Conservation (phyloP, 2,797 vertebrate species). For the Enteromius argenteus region DNA sequence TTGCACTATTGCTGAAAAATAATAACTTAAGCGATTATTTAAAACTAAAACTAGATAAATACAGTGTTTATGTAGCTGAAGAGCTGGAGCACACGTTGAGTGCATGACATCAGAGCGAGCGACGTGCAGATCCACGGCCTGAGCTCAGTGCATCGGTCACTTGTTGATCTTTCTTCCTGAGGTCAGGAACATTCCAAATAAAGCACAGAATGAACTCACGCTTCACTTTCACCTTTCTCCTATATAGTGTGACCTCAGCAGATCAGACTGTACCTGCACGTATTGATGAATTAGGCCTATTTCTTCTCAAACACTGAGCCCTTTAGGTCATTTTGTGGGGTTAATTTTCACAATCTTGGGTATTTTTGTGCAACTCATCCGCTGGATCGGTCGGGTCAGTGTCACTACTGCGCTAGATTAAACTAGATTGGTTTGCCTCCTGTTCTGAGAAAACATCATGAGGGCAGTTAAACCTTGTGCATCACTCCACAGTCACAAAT, state of each 20-base stretch:
- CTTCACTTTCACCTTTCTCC: slow-evolving; percentile 39
- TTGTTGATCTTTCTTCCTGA: slow-evolving; percentile 26
- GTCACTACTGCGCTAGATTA: background rate
- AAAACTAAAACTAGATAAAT: background rate
- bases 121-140: background rate
- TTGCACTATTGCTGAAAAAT: too few species aligned
- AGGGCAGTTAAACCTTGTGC: background rate
- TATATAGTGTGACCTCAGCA: slow-evolving; percentile 9
- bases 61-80: background rate
- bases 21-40: too few species aligned
- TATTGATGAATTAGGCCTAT: background rate
- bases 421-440: background rate
- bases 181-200: slow-evolving; percentile 34
- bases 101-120: background rate
- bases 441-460: background rate
- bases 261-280: background rate
- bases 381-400: background rate
- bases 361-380: background rate
- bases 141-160: background rate
- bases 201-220: slow-evolving; percentile 36
- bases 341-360: slow-evolving; percentile 8
- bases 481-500: background rate
- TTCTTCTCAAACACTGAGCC: slow-evolving; percentile 1
- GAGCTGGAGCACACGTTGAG: background rate
- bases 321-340: background rate